Base-by-base conservation (phyloP, 2,797 vertebrate genomes). In the Coreius guichenoti region DNA sequence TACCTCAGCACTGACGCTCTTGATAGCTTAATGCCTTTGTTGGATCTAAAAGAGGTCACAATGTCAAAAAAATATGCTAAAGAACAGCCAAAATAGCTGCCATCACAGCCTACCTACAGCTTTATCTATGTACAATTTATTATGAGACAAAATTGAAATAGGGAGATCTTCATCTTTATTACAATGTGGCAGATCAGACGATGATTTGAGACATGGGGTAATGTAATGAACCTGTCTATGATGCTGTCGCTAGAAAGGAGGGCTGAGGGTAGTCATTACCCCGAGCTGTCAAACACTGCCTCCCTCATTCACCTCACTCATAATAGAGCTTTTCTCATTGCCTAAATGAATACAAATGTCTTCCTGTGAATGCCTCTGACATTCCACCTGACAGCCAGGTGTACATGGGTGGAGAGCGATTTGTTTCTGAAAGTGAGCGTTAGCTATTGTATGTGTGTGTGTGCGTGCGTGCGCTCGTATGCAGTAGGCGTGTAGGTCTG, bases 261-360 rank as follows among this genome's bases (percentile, higher is more conserved):
- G 84, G 72, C 82, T 80, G 83, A 73, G 77, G 56, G 43, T 73
- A 85, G 83, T 85, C 83, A 85, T 85, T 85, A 85, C 68, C 77
- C 77, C 5, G 23, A 82, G 87, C 87, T 85, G 87, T 85, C 82
- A 87, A 65, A 74, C n/a, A 26, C 73, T 21, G 74, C 75, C 67
- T 61, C 5, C 8, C 74, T 81, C 70, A 68, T 79, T 88, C 85
- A 86, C 87, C 49, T 85, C 65, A 80, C 54, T 74, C 61, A 88
- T 86, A 86, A 89, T 87, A 68, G 75, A 85, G 75, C 54, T 83
- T 86, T 87, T 82, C 81, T 83, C 84, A 83, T 75, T 80, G 82
- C 61, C 80, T 83, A 89, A 85, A 89, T 87, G 70, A 88, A 89
- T 87, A 88, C 76, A 88, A 86, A 89, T 80, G 47, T 78, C 85